These are phyloP conservation scores for Gonioctena quinquepunctata DNA, from an alignment of 1,140 invertebrate species.

Conservation along the genomic window DNA sequence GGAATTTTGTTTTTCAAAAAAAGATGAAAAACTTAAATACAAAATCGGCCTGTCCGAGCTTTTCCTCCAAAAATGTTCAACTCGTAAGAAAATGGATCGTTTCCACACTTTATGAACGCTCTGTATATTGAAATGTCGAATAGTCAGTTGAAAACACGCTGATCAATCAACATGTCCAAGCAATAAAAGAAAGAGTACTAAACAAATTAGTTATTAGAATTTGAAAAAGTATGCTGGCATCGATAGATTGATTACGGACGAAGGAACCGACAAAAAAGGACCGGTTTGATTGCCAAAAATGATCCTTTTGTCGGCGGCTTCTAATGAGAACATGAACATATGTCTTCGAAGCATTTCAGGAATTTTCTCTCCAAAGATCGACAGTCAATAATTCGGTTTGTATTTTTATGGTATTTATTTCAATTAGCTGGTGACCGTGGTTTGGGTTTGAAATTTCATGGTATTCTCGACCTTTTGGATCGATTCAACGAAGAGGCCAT, in stretches of 20 bases:
- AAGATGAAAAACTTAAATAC: too few species aligned
- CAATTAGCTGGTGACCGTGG: neutral
- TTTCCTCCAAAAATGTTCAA: too few species aligned
- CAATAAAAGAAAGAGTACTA: constrained; percentile 5
- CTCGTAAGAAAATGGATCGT: too few species aligned
- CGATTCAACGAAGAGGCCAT: too few species aligned
- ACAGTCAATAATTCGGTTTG: constrained; percentile 10
- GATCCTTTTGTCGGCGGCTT: constrained; percentile 14
- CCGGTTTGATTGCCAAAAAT: constrained; percentile 22
- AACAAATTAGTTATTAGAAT: constrained; percentile 18
- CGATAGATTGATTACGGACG: constrained; percentile 20
- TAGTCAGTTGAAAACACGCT: neutral
- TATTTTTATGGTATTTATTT: neutral
- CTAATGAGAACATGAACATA: constrained; percentile 24
- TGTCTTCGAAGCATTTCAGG: constrained; percentile 17
- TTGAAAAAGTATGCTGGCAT: constrained; percentile 15
- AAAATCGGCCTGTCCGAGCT: too few species aligned
- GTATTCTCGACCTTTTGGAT: neutral
- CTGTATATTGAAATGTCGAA: neutral
- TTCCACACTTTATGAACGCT: too few species aligned
- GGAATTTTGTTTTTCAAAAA: too few species aligned
- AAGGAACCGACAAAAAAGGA: neutral
- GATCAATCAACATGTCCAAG: neutral
- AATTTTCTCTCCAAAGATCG: constrained; percentile 4
- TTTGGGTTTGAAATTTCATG: neutral